Conservation (phyloP, 2,797 vertebrate species). For the Myotis pilosus region DNA sequence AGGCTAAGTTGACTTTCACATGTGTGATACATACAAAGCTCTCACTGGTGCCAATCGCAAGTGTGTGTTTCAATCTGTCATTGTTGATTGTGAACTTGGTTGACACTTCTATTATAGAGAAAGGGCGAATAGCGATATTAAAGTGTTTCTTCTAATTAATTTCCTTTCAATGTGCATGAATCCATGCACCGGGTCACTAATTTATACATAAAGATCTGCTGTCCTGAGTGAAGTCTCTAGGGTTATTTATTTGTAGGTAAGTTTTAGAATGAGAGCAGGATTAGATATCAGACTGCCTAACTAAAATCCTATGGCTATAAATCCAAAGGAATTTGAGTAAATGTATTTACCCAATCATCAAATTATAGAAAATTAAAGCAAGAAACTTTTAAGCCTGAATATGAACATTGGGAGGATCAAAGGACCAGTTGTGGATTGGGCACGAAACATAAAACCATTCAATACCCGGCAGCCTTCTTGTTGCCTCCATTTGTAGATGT, state of each 20-base stretch:
- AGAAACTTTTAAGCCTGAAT: neutral
- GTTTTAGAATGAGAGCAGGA: neutral
- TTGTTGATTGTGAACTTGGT: too few relatives aligned
- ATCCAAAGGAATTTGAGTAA: neutral
- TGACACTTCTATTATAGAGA: too few relatives aligned
- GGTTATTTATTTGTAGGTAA: neutral
- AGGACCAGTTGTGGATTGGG: neutral
- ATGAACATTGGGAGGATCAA: neutral
- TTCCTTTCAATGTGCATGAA: too few relatives aligned
- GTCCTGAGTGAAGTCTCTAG: neutral
- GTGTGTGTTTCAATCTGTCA: too few relatives aligned
- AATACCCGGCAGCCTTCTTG: neutral
- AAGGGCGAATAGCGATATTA: too few relatives aligned
- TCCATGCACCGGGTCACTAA: too few relatives aligned
- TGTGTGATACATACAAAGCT: too few relatives aligned
- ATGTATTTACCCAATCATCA: neutral
- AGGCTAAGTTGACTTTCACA: too few relatives aligned
- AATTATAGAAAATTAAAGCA: neutral
- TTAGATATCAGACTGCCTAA: neutral
- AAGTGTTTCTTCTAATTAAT: too few relatives aligned
- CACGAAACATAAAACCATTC: neutral
- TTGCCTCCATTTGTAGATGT: neutral
- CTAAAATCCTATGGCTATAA: neutral
- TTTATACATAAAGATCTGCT: neutral
- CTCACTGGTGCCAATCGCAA: too few relatives aligned